Evolutionary conservation across 2,113 vertebrate species (phyloP).

Genomic region (Chloebia gouldiae): DNA sequence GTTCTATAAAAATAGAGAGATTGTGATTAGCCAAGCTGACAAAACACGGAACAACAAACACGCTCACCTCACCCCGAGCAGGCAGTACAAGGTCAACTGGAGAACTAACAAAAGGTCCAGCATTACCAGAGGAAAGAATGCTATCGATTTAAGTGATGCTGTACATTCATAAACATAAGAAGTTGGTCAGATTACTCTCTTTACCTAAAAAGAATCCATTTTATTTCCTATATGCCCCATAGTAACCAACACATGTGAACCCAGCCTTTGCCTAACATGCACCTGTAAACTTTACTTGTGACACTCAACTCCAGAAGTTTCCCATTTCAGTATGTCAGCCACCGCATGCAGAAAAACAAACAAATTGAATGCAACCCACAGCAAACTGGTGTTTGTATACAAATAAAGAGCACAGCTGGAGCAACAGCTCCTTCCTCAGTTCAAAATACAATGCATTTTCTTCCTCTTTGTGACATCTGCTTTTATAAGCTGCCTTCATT

Average conservation of each 20-base stretch:
- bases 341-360: background rate
- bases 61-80: background rate
- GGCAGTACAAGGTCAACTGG: background rate
- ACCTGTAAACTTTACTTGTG: background rate
- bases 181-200: background rate
- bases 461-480: background rate
- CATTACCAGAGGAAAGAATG: background rate
- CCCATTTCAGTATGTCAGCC: background rate
- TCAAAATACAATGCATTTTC: background rate
- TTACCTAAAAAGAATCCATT: background rate
- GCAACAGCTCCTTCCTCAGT: background rate
- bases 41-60: background rate
- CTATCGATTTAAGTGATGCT: background rate
- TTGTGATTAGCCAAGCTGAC: background rate
- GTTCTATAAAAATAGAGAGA: slow-evolving; percentile 76
- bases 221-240: background rate
- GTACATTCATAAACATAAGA: background rate
- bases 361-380: background rate
- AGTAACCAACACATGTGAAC: background rate
- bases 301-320: background rate
- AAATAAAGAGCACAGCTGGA: background rate
- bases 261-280: accelerated
- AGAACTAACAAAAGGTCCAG: background rate
- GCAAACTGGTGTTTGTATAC: background rate
- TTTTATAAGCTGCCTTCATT: background rate